Percentiles rank a stretch among this genome's conserved stretches.
These are phyloP conservation scores for Labeo catla DNA, from an alignment of 2,113 vertebrate species.

Conservation along the genomic window DNA sequence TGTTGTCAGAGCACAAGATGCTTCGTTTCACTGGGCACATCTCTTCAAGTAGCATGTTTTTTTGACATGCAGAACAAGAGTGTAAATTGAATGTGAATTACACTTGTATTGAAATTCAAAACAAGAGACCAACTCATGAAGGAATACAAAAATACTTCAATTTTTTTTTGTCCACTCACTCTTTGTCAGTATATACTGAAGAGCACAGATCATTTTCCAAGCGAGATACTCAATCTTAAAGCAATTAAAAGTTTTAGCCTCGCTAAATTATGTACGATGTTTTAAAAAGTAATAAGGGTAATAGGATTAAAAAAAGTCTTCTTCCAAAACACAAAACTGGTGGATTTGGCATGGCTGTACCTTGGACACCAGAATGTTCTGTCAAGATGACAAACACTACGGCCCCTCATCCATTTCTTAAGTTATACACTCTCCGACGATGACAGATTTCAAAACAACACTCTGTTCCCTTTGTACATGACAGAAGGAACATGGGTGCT, in stretches of 20 bases:
- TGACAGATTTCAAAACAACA: slow-evolving; percentile 49
- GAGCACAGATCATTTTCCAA: not conserved
- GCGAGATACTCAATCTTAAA: not conserved
- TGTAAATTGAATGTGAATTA: not conserved
- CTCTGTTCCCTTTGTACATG: slow-evolving; percentile 58
- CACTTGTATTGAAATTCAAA: not conserved
- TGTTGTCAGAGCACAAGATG: not conserved
- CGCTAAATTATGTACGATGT: not conserved
- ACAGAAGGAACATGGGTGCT: slow-evolving; percentile 62
- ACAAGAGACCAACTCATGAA: not conserved
- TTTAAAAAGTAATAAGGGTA: not conserved
- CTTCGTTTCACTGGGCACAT: not conserved
- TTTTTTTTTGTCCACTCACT: not conserved
- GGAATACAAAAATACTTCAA: not conserved
- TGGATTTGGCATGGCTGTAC: not conserved
- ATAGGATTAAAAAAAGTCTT: not conserved
- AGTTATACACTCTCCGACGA: slow-evolving; percentile 39
- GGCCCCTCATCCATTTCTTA: not conserved
- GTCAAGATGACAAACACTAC: not conserved
- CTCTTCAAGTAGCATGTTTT: not conserved
- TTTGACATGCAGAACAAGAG: not conserved
- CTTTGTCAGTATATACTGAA: not conserved
- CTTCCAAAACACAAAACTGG: not conserved
- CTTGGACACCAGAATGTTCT: slow-evolving; percentile 1
- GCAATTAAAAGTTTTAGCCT: not conserved